Percentiles rank a stretch among this genome's conserved stretches.
phyloP scores from a whole-genome alignment of 1,140 invertebrate genomes.

The Leptestheria dahalacensis region DNA sequence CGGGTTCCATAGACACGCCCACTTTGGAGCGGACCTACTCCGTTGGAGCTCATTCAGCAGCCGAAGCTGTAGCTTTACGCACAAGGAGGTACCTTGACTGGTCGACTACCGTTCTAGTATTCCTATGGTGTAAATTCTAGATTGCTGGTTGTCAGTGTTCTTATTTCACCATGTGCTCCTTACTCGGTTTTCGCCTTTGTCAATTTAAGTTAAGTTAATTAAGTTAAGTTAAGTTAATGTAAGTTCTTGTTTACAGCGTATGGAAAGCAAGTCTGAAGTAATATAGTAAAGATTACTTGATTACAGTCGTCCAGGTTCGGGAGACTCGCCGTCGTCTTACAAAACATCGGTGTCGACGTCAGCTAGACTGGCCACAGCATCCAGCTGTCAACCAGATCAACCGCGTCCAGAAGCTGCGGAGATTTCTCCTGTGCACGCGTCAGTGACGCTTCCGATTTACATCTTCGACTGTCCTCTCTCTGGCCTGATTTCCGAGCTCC shows the following conservation, averaged over 20 bases:
- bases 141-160: no score
- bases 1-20: conserved; percentile 19
- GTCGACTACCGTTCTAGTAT: no score
- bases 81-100: not conserved
- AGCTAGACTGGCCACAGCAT: conserved; percentile 6
- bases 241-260: no score
- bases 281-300: conserved; percentile 7
- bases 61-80: not conserved
- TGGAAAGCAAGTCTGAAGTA: no score
- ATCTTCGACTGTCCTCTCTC: conserved; percentile 50
- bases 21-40: conserved; percentile 7
- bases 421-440: conserved; percentile 18
- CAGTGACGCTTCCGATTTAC: conserved; percentile 42
- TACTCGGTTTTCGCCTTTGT: no score
- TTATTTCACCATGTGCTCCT: no score
- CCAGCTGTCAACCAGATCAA: conserved; percentile 7
- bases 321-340: conserved; percentile 17
- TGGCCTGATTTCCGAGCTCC: conserved; percentile 39
- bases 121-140: no score
- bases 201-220: no score
- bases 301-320: conserved; percentile 17
- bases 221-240: no score
- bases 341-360: conserved; percentile 5
- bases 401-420: not conserved
- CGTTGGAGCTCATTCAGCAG: not conserved